These are phyloP conservation scores for Piscicola geometra DNA, from an alignment of 2,888 invertebrate genomes.

Conservation along the genomic window DNA sequence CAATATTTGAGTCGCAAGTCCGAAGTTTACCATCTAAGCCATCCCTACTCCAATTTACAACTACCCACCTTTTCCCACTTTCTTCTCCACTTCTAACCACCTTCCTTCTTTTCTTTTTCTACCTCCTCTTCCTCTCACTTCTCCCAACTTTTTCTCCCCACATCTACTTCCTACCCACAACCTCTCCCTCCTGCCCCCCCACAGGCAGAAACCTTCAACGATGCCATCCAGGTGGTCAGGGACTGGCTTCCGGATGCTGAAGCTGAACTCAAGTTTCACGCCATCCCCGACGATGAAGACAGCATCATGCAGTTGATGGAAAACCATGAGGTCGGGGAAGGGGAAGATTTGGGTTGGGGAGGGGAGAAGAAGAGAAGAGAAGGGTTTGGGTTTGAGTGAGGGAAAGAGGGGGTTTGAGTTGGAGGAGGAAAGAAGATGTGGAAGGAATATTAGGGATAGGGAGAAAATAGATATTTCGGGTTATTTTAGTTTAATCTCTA, in stretches of 20 bases:
- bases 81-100: not conserved
- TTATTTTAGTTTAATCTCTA: too few species aligned
- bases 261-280: slow-evolving; percentile 53
- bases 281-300: slow-evolving; percentile 54
- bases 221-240: slow-evolving; percentile 52
- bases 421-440: too few species aligned
- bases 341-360: too few species aligned
- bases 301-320: slow-evolving; percentile 54
- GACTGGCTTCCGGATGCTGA: slow-evolving; percentile 55
- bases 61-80: not conserved
- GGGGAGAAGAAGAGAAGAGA: too few species aligned
- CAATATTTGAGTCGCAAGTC: too few species aligned
- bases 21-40: too few species aligned
- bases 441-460: too few species aligned
- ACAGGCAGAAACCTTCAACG: slow-evolving; percentile 55
- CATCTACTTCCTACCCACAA: not conserved
- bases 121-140: not conserved
- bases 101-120: not conserved
- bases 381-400: too few species aligned
- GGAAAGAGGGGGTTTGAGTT: too few species aligned
- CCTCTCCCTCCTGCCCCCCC: slow-evolving; percentile 4
- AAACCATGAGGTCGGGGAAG: slow-evolving; percentile 52
- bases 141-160: not conserved
- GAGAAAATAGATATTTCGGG: too few species aligned
- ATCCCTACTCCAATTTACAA: not conserved